Conservation (phyloP, 2,888 invertebrate species). For the Portevinia maculata region DNA sequence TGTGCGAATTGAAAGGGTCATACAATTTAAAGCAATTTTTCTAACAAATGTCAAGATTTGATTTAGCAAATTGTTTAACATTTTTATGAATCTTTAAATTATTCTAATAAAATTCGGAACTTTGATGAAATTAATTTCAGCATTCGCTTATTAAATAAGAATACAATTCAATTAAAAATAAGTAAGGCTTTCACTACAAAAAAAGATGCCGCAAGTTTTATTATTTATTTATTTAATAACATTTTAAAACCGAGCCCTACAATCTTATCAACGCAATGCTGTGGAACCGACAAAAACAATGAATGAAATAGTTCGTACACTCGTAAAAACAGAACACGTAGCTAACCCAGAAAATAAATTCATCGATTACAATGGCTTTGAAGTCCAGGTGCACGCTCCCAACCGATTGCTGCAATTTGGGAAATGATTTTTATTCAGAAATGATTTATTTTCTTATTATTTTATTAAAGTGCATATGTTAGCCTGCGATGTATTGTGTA, state of each 20-base stretch:
- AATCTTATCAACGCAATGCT: too few relatives aligned
- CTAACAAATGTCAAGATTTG: too few relatives aligned
- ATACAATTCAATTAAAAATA: background rate
- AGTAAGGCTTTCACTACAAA: background rate
- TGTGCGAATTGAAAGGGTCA: too few relatives aligned
- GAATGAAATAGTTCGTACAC: background rate
- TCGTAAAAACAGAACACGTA: background rate
- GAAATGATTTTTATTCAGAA: slow-evolving; percentile 10
- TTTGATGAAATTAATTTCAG: too few relatives aligned
- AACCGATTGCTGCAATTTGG: slow-evolving; percentile 26
- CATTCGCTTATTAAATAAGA: background rate
- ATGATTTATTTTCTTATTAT: background rate
- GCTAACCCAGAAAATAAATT: slow-evolving; percentile 14
- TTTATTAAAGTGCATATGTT: slow-evolving; percentile 4
- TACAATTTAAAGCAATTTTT: too few relatives aligned
- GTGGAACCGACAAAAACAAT: background rate
- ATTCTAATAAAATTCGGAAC: too few relatives aligned
- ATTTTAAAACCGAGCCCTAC: background rate
- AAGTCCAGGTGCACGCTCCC: slow-evolving; percentile 14
- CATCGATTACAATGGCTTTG: slow-evolving; percentile 9
- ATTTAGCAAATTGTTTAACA: too few relatives aligned
- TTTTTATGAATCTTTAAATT: too few relatives aligned
- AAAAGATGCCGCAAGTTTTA: background rate
- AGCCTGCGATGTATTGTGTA: background rate
- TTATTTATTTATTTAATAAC: background rate